Conservation (phyloP, 2,888 invertebrate species). For the Taphrorychus bicolor region DNA sequence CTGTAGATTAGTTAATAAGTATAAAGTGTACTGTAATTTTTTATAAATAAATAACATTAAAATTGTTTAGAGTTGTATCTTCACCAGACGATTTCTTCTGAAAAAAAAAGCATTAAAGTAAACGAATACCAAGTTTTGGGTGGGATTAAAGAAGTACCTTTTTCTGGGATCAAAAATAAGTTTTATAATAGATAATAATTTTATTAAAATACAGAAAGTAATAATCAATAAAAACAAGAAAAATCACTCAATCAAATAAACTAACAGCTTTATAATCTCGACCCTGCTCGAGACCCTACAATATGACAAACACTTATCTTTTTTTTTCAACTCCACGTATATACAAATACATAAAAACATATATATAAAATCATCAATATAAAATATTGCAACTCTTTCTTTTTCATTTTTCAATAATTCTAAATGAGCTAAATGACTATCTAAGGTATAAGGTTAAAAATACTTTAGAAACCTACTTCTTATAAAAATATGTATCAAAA, state of each 20-base stretch:
- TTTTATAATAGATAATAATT: neutral
- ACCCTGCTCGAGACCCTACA: neutral
- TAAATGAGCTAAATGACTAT: neutral
- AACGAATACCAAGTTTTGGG: too few relatives aligned
- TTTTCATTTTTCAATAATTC: neutral
- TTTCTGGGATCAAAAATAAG: too few relatives aligned
- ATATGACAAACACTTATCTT: neutral
- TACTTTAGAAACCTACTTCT: neutral
- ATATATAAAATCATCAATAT: neutral
- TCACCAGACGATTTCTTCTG: too few relatives aligned
- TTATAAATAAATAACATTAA: too few relatives aligned
- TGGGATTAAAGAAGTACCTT: too few relatives aligned
- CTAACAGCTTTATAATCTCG: neutral
- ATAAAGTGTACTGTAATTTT: too few relatives aligned
- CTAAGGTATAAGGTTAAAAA: too few relatives aligned
- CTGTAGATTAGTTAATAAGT: too few relatives aligned
- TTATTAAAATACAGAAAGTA: neutral
- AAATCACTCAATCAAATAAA: neutral
- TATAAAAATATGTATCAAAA: neutral
- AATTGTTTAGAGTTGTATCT: too few relatives aligned
- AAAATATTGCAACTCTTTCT: neutral
- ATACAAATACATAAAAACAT: neutral
- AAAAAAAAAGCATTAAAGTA: too few relatives aligned
- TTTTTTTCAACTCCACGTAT: too few relatives aligned
- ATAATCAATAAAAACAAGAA: neutral